Percentiles rank a stretch among this genome's conserved stretches.
phyloP scores from a whole-genome alignment of 2,888 invertebrate species.

The Noctua fimbriata region DNA sequence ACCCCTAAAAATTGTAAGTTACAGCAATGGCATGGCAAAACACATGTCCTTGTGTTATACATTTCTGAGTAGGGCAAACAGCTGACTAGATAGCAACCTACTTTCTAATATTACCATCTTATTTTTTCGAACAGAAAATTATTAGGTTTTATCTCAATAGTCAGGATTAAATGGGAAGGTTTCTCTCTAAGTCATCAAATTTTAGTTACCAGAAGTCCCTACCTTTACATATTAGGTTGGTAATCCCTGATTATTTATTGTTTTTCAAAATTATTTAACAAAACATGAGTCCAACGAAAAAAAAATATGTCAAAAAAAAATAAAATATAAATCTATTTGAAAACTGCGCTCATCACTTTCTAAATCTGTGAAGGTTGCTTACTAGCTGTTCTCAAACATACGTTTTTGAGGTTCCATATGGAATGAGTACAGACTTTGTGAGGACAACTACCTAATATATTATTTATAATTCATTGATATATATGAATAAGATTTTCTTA shows the following conservation, averaged over 20 bases:
- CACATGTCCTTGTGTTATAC: slow-evolving; percentile 39
- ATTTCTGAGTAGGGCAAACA: slow-evolving; percentile 10
- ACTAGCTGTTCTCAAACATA: slow-evolving; percentile 10
- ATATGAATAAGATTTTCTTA: neutral
- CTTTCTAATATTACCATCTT: neutral
- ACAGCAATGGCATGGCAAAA: slow-evolving; percentile 31
- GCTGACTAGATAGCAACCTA: slow-evolving; percentile 17
- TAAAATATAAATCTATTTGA: neutral
- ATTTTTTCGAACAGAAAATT: neutral
- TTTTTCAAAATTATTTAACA: neutral
- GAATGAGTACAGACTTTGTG: neutral
- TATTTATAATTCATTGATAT: neutral
- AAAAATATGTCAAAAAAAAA: accelerated
- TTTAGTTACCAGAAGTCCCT: neutral
- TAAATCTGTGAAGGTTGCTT: slow-evolving; percentile 25
- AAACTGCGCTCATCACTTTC: slow-evolving; percentile 29
- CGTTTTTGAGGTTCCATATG: neutral
- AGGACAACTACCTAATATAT: neutral
- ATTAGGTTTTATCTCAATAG: neutral
- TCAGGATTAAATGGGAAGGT: neutral
- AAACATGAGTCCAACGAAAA: neutral
- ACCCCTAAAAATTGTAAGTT: slow-evolving; percentile 40
- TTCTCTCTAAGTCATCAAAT: neutral
- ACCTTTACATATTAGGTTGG: neutral
- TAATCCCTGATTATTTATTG: neutral